A percentile compares a stretch with the other conserved stretches of the same genome.
These are phyloP conservation scores for Stigmatopora argus DNA, from an alignment of 2,113 vertebrate genomes.

Conservation along the genomic window DNA sequence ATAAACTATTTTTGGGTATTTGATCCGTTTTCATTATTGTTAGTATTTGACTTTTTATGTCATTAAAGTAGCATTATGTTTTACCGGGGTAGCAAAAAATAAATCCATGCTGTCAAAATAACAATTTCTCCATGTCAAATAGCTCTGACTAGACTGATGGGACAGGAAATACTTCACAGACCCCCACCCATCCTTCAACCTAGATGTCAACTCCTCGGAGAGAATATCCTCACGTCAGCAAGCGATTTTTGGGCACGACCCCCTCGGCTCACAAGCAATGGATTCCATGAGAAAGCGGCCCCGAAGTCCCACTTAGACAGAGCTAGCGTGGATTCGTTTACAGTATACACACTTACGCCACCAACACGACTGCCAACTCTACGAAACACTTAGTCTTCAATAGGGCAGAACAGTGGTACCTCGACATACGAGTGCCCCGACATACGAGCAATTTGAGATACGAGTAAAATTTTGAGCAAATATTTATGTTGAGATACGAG, in stretches of 20 bases:
- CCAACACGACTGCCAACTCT: constrained; percentile 33
- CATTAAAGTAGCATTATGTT: background rate
- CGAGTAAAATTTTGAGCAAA: no score
- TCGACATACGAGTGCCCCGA: no score
- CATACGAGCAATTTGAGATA: no score
- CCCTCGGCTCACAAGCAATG: constrained; percentile 25
- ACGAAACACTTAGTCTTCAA: constrained; percentile 32
- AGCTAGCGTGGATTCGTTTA: constrained; percentile 39
- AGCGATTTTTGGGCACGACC: constrained; percentile 41
- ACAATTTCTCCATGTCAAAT: background rate
- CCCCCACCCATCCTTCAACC: constrained; percentile 48
- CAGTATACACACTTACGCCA: constrained; percentile 40
- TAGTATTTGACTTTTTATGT: no score
- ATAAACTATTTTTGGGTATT: no score
- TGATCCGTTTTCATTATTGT: no score
- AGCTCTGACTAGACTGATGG: constrained; percentile 1
- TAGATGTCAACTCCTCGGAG: constrained; percentile 61
- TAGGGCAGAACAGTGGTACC: background rate
- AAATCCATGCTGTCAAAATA: background rate
- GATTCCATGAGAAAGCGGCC: constrained; percentile 44
- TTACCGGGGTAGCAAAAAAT: background rate
- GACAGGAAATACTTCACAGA: constrained; percentile 59
- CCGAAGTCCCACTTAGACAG: constrained; percentile 12
- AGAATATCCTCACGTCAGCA: constrained; percentile 45
- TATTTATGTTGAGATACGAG: no score